Evolutionary conservation across 2,113 vertebrate species (phyloP).

Genomic region (Raphicerus campestris): DNA sequence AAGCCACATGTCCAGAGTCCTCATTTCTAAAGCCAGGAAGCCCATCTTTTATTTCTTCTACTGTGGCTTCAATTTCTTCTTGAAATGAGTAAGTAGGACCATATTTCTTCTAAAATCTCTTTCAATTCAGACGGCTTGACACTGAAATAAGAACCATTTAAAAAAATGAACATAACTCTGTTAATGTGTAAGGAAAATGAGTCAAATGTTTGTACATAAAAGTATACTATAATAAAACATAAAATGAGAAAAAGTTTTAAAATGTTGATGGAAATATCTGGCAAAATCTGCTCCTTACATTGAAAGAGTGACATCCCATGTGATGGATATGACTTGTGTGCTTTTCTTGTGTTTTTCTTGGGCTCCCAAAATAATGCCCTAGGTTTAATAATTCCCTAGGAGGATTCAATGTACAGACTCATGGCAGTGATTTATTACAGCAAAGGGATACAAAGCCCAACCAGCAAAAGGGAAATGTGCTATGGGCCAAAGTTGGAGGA

Average conservation of each 20-base stretch:
- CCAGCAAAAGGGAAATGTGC: neutral
- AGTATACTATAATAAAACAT: neutral
- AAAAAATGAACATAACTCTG: neutral
- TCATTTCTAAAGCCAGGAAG: neutral
- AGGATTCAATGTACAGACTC: neutral
- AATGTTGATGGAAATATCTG: neutral
- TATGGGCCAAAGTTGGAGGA: neutral
- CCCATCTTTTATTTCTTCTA: neutral
- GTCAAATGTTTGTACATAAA: neutral
- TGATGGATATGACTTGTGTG: neutral
- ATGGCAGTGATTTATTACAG: neutral
- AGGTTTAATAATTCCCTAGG: neutral
- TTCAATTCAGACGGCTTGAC: neutral
- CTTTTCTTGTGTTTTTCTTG: neutral
- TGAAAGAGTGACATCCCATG: neutral
- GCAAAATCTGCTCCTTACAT: neutral
- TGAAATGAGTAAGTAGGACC: too few relatives aligned
- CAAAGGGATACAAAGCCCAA: neutral
- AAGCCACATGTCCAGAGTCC: neutral
- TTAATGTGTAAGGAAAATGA: neutral
- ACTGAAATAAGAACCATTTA: neutral
- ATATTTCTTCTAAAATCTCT: neutral
- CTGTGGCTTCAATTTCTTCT: neutral
- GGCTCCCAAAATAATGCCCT: neutral
- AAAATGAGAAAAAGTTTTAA: neutral